Conservation (phyloP, 2,113 vertebrate genomes). For the Hirundichthys speculiger region DNA sequence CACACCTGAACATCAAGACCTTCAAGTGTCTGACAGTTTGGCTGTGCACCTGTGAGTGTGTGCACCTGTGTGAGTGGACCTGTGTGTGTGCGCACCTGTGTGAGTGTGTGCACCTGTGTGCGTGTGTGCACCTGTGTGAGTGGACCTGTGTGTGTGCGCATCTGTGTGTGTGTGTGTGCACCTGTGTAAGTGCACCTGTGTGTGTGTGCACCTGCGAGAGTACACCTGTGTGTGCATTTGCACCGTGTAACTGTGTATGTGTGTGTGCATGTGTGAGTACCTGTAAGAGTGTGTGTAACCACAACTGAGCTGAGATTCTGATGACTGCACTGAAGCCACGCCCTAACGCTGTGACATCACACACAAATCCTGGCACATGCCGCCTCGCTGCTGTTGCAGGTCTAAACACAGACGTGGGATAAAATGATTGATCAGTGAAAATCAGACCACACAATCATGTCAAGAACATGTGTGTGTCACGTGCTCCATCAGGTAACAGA, state of each 20-base stretch:
- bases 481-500: no score
- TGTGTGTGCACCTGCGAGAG: no score
- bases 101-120: not conserved
- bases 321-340: slow-evolving; percentile 29
- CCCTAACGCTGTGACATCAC: slow-evolving; percentile 32
- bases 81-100: not conserved
- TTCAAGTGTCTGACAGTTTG: no score
- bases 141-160: not conserved
- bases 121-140: not conserved
- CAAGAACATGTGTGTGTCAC: no score
- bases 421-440: no score
- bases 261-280: not conserved
- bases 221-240: no score
- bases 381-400: slow-evolving; percentile 13
- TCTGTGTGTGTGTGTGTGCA: not conserved
- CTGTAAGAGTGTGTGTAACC: slow-evolving; percentile 11
- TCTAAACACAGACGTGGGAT: slow-evolving; percentile 5
- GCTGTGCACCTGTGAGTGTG: no score
- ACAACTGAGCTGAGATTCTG: slow-evolving; percentile 27
- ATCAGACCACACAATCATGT: no score
- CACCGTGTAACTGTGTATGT: no score
- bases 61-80: no score
- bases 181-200: no score
- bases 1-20: no score
- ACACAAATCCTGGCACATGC: slow-evolving; percentile 28